Evolutionary conservation across 2,888 invertebrate genomes (phyloP), one percentile per base, ranked within the genome.

Genomic region (Cantharis nigra): DNA sequence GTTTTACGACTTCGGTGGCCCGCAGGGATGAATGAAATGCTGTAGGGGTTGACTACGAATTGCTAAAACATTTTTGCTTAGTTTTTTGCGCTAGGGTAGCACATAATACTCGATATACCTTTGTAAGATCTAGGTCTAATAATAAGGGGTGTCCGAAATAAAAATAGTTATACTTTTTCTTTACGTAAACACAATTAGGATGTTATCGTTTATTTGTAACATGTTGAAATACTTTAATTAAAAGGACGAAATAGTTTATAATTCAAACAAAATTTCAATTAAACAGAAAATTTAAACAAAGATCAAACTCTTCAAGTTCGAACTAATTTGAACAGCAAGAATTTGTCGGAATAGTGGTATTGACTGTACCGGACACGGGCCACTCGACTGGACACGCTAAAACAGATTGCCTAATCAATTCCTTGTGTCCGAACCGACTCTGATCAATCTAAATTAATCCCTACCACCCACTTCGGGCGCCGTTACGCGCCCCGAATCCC

Each of bases 391-490:
- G 88, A 89, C 89, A 88, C 88, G 87, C 86, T 88, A 88, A 88
- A 89, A 89, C 89, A 89, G 88, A 89, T 89, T 89, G 89, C 88
- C 89, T 89, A 89, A 89, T 89, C 89, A 89, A 89, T 89, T 89
- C 89, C 87, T 88, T 87, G 88, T 88, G 89, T 89, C 88, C 88
- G 85, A 85, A 85, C 87, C 87, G 87, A 86, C 86, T 88, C 87
- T 88, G 88, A 89, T 89, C 89, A 89, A 89, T 89, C 89, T 88
- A 89, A 89, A 89, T 89, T 89, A 89, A 89, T 89, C 88, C 88
- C 87, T 87, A 84, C 86, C 86, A 85, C 86, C 85, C 86, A 81
- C 80, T 82, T 80, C 81, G 82, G 80, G 81, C 83, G 82, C 82
- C 81, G 78, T 77, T 75, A 78, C 72, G 78, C 72, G 77, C 79